These are phyloP conservation scores for Petrolisthes cinctipes DNA, from an alignment of 2,888 invertebrate genomes.

Conservation along the genomic window DNA sequence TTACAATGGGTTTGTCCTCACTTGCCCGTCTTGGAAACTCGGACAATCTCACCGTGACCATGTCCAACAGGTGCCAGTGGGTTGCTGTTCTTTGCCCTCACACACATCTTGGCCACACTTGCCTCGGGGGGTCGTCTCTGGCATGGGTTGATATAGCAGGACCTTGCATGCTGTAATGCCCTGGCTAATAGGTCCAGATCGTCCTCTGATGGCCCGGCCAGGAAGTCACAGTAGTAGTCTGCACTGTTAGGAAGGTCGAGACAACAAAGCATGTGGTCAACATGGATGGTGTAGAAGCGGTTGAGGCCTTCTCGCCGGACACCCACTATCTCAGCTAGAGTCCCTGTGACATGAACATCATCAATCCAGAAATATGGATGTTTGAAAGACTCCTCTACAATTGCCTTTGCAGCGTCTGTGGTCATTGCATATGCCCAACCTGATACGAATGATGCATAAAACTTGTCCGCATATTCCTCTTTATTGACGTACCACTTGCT, in stretches of 20 bases:
- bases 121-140: slow-evolving; percentile 72
- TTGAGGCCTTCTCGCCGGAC: slow-evolving; percentile 71
- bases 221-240: slow-evolving; percentile 79
- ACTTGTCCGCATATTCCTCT: slow-evolving; percentile 75
- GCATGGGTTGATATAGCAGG: slow-evolving; percentile 76
- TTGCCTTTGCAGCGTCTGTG: slow-evolving; percentile 74
- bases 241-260: slow-evolving; percentile 75
- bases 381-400: slow-evolving; percentile 72
- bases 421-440: slow-evolving; percentile 88
- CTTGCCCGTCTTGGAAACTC: neutral
- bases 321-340: slow-evolving; percentile 76
- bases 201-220: slow-evolving; percentile 84
- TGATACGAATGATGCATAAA: slow-evolving; percentile 82
- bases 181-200: slow-evolving; percentile 78
- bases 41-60: slow-evolving; percentile 39
- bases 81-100: slow-evolving; percentile 70
- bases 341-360: slow-evolving; percentile 87
- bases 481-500: slow-evolving; percentile 86
- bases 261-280: slow-evolving; percentile 81
- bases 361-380: slow-evolving; percentile 91
- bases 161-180: slow-evolving; percentile 76
- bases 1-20: neutral
- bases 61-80: slow-evolving; percentile 31
- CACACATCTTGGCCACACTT: slow-evolving; percentile 76
- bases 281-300: slow-evolving; percentile 78